Evolutionary conservation across 2,797 vertebrate genomes (phyloP).

Genomic region (Phyllotis vaccarum): DNA sequence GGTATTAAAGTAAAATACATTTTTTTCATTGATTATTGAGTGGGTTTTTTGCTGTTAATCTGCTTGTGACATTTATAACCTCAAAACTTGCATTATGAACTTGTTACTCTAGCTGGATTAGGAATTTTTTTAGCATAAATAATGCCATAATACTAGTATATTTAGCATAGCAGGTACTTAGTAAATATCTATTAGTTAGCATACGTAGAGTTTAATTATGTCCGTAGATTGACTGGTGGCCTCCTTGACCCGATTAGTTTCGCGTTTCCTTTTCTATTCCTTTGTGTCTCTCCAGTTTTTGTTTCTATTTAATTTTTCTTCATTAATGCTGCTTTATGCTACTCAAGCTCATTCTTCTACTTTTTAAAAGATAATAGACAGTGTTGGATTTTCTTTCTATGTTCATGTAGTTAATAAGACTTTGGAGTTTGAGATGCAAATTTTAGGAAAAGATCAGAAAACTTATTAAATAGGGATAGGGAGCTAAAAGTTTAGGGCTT

Average conservation of each 20-base stretch:
- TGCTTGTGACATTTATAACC: neutral
- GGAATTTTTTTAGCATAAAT: neutral
- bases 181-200: slow-evolving; percentile 35
- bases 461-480: neutral
- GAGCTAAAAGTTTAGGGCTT: neutral
- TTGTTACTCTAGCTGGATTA: neutral
- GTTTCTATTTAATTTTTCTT: slow-evolving; percentile 31
- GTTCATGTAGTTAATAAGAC: slow-evolving; percentile 1
- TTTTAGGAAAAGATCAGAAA: slow-evolving; percentile 38
- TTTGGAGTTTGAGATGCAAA: slow-evolving; percentile 17
- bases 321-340: slow-evolving; percentile 22
- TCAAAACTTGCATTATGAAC: neutral
- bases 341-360: slow-evolving; percentile 32
- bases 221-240: neutral
- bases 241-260: slow-evolving; percentile 12
- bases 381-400: slow-evolving; percentile 23
- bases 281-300: slow-evolving; percentile 38
- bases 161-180: neutral
- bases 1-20: slow-evolving; percentile 85
- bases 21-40: slow-evolving; percentile 28
- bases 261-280: neutral
- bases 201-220: neutral
- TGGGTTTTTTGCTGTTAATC: slow-evolving; percentile 19
- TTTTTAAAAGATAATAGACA: neutral
- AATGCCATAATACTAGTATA: slow-evolving; percentile 2